Evolutionary conservation across 2,797 vertebrate genomes (phyloP).

Genomic region (Etheostoma perlongum): DNA sequence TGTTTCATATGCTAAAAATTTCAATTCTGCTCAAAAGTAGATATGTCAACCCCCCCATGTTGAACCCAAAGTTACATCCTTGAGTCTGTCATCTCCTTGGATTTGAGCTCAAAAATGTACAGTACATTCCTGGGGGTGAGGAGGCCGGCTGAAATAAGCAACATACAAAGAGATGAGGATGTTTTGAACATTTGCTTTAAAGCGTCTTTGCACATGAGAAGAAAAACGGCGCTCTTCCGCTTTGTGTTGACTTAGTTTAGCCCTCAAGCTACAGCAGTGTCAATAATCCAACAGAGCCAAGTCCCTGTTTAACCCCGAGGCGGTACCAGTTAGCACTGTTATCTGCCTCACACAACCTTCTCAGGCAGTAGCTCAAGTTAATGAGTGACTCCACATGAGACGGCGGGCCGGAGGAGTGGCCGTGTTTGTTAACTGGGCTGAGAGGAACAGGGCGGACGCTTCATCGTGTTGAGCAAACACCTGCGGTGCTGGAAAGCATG

Average conservation of each 20-base stretch:
- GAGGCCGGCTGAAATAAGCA: too few species aligned
- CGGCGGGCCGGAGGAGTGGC: constrained; percentile 41
- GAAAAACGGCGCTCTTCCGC: not conserved
- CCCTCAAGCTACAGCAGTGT: not conserved
- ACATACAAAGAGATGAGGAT: too few species aligned
- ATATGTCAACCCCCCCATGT: too few species aligned
- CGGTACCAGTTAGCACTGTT: not conserved
- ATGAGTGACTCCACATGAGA: constrained; percentile 65
- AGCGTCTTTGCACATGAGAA: not conserved
- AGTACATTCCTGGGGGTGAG: too few species aligned
- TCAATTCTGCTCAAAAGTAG: too few species aligned
- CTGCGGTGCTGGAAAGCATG: not conserved
- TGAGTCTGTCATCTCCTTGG: too few species aligned
- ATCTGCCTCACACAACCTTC: constrained; percentile 42
- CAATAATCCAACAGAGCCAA: not conserved
- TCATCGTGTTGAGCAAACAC: constrained; percentile 63
- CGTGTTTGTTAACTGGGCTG: constrained; percentile 72
- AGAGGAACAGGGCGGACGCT: constrained; percentile 42
- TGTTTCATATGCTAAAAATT: too few species aligned
- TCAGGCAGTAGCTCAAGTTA: constrained; percentile 54
- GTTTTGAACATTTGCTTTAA: not conserved
- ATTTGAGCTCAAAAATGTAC: too few species aligned
- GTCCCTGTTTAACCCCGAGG: constrained; percentile 6
- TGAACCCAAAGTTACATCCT: too few species aligned
- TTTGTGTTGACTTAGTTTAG: constrained; percentile 14